phyloP scores from a whole-genome alignment of 2,797 vertebrate genomes.

The Tokudaia muenninki region DNA sequence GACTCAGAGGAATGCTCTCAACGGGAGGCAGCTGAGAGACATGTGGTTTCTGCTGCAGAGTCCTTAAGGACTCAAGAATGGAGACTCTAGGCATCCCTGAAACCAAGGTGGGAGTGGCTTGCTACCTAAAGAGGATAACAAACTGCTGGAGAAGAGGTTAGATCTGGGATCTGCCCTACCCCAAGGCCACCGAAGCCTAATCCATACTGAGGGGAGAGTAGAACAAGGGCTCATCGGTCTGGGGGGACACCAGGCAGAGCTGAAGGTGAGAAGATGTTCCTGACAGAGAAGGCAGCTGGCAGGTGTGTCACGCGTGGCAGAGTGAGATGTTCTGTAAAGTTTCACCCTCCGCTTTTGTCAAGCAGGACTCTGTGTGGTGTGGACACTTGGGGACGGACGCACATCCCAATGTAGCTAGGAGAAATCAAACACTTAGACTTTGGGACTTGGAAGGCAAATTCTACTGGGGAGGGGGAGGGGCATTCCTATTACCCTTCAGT shows the following conservation, averaged over 20 bases:
- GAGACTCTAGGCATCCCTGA: background rate
- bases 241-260: background rate
- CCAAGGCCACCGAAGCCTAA: background rate
- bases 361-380: too few relatives aligned
- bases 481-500: background rate
- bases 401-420: background rate
- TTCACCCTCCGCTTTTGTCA: background rate
- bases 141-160: background rate
- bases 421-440: background rate
- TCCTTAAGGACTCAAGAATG: background rate
- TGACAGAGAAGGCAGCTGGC: background rate
- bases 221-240: background rate
- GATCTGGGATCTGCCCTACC: too few relatives aligned
- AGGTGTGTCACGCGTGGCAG: background rate
- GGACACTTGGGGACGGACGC: background rate
- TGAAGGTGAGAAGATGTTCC: background rate
- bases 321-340: background rate
- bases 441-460: background rate
- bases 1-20: background rate
- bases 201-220: background rate
- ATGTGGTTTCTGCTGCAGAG: background rate
- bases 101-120: background rate
- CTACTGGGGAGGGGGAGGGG: too few relatives aligned
- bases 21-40: background rate
- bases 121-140: background rate